Conservation (phyloP, 2,113 vertebrate genomes). For the Thryonomys swinderianus region DNA sequence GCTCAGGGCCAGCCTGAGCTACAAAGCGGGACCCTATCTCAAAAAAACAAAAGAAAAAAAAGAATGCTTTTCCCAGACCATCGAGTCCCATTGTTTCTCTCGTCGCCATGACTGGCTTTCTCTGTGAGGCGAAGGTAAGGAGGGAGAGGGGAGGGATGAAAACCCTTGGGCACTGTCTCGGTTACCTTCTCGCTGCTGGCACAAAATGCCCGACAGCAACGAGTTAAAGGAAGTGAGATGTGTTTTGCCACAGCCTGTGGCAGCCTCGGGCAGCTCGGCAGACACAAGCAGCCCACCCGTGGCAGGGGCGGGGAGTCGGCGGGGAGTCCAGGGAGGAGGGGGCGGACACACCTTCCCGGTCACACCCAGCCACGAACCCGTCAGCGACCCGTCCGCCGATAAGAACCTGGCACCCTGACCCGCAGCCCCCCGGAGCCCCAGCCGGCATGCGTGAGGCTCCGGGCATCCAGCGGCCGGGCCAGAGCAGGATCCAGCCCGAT, state of each 20-base stretch:
- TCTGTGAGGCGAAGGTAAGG: not conserved
- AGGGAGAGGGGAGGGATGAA: not conserved
- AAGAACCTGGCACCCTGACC: not conserved
- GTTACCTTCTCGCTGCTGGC: not conserved
- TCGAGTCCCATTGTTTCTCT: not conserved
- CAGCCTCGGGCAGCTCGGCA: not conserved
- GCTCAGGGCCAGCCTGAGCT: too few species aligned
- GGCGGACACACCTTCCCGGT: not conserved
- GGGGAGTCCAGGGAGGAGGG: not conserved
- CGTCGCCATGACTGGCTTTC: not conserved
- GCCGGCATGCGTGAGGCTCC: not conserved
- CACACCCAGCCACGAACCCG: not conserved
- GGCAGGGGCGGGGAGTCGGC: not conserved
- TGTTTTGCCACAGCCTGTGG: not conserved
- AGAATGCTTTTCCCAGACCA: not conserved
- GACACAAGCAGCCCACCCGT: too few species aligned
- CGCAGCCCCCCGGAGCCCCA: not conserved
- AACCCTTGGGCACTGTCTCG: not conserved
- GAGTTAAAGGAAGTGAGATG: not conserved
- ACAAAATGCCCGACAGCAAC: not conserved
- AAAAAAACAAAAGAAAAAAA: too few species aligned
- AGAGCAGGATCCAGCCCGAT: fast-evolving
- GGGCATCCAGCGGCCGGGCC: not conserved
- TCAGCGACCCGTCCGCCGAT: not conserved
- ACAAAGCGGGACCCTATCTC: too few species aligned